These are phyloP conservation scores for Drosophila lutescens DNA, from an alignment of 2,888 invertebrate species.

Conservation along the genomic window DNA sequence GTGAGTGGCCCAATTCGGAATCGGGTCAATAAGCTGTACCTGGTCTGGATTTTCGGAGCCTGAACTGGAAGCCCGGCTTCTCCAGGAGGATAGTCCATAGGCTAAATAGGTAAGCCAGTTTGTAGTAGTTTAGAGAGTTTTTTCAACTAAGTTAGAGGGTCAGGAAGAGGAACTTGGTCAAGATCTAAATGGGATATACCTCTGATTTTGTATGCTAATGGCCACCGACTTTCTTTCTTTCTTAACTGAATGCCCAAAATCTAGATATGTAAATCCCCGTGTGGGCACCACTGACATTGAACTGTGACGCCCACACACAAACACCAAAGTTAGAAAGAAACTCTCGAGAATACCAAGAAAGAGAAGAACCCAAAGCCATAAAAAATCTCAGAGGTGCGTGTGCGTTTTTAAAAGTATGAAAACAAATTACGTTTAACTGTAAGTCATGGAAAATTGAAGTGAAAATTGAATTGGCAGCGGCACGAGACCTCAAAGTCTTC, in stretches of 20 bases:
- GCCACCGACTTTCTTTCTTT: constrained; percentile 72
- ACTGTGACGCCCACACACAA: constrained; percentile 49
- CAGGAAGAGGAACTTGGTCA: constrained; percentile 33
- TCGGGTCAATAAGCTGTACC: constrained; percentile 73
- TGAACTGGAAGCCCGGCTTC: background rate
- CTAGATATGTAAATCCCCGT: constrained; percentile 45
- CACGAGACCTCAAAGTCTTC: constrained; percentile 56
- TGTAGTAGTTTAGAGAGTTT: background rate
- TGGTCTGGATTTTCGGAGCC: constrained; percentile 60
- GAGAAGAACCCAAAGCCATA: constrained; percentile 11
- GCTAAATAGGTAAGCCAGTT: constrained; percentile 31
- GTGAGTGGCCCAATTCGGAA: constrained; percentile 78
- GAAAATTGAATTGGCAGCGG: constrained; percentile 78
- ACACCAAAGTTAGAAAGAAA: constrained; percentile 2
- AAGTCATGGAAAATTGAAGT: constrained; percentile 62
- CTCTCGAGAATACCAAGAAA: constrained; percentile 23
- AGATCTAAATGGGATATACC: constrained; percentile 13
- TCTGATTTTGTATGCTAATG: constrained; percentile 57
- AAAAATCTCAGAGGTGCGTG: constrained; percentile 43
- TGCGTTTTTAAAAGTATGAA: constrained; percentile 46
- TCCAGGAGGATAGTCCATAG: background rate
- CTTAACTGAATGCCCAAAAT: constrained; percentile 10
- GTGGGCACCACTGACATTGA: constrained; percentile 66
- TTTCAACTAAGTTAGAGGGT: constrained; percentile 41
- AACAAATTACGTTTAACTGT: constrained; percentile 75